These are phyloP conservation scores for Ptychoptera contaminata DNA, from an alignment of 2,888 invertebrate species.

Conservation along the genomic window DNA sequence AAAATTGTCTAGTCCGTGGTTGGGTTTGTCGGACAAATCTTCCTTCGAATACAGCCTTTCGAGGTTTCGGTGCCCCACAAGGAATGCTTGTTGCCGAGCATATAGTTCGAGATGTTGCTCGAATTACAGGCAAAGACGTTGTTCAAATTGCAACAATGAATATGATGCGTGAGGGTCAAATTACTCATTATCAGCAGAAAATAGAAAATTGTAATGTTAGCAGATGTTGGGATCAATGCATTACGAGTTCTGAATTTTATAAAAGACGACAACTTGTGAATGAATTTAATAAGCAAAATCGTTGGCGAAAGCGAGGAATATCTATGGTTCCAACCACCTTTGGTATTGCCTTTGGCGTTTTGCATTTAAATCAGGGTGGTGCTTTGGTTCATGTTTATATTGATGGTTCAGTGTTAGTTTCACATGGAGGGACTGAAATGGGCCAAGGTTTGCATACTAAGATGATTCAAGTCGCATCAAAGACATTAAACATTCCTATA, in stretches of 20 bases:
- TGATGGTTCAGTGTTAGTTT: constrained; percentile 76
- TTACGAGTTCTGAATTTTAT: constrained; percentile 46
- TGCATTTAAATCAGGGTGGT: constrained; percentile 69
- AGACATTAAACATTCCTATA: constrained; percentile 49
- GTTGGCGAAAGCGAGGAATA: constrained; percentile 78
- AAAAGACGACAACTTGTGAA: constrained; percentile 41
- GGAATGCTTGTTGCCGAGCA: constrained; percentile 76
- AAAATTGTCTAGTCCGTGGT: constrained; percentile 52
- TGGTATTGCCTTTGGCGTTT: constrained; percentile 65
- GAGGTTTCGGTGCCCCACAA: constrained; percentile 85
- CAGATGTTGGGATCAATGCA: constrained; percentile 67
- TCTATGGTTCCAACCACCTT: constrained; percentile 68
- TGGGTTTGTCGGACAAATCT: constrained; percentile 75
- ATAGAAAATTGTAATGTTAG: constrained; percentile 54
- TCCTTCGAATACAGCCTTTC: constrained; percentile 83
- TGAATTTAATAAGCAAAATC: constrained; percentile 58
- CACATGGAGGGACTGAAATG: constrained; percentile 93
- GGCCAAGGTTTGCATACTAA: constrained; percentile 94
- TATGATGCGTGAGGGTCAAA: constrained; percentile 61
- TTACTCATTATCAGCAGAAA: constrained; percentile 61
- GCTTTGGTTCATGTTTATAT: constrained; percentile 75
- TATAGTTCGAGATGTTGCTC: constrained; percentile 61
- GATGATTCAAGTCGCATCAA: constrained; percentile 82
- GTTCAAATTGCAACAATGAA: constrained; percentile 54
- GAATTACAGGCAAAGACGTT: constrained; percentile 44